Percentiles rank a stretch among this genome's conserved stretches.
Conservation (phyloP, 2,113 vertebrate species). For the Rafetus swinhoei region DNA sequence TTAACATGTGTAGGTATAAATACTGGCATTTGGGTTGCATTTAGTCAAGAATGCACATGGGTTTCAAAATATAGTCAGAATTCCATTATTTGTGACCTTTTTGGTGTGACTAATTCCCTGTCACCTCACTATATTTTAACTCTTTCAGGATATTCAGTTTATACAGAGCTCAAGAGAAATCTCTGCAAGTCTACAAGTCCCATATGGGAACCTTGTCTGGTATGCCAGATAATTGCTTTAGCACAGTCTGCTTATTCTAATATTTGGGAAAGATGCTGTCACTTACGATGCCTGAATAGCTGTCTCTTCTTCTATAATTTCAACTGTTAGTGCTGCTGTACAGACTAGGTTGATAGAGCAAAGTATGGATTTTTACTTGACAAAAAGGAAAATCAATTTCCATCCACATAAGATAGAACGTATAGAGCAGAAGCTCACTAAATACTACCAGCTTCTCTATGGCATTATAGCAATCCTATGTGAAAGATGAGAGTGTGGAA, state of each 20-base stretch:
- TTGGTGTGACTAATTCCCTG: neutral
- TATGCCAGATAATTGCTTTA: neutral
- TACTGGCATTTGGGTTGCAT: neutral
- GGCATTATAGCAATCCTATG: neutral
- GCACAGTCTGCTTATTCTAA: neutral
- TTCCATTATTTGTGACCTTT: neutral
- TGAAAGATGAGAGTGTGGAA: neutral
- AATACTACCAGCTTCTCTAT: constrained; percentile 33
- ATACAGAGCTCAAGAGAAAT: neutral
- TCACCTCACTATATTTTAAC: neutral
- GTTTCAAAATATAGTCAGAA: neutral
- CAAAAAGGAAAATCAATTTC: constrained; percentile 54
- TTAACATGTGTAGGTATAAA: neutral
- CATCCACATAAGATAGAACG: neutral
- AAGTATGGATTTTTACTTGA: constrained; percentile 58
- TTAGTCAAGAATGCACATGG: neutral
- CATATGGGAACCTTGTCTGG: neutral
- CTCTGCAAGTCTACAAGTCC: neutral
- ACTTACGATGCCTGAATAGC: constrained; percentile 2
- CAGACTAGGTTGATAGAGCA: constrained; percentile 35
- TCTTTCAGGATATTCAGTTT: neutral
- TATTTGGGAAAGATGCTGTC: constrained; percentile 5
- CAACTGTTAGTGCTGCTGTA: neutral
- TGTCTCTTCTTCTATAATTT: constrained; percentile 6
- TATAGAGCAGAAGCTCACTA: constrained; percentile 24